phyloP scores from a whole-genome alignment of 2,797 vertebrate genomes.

The Diglossa cyanea region DNA sequence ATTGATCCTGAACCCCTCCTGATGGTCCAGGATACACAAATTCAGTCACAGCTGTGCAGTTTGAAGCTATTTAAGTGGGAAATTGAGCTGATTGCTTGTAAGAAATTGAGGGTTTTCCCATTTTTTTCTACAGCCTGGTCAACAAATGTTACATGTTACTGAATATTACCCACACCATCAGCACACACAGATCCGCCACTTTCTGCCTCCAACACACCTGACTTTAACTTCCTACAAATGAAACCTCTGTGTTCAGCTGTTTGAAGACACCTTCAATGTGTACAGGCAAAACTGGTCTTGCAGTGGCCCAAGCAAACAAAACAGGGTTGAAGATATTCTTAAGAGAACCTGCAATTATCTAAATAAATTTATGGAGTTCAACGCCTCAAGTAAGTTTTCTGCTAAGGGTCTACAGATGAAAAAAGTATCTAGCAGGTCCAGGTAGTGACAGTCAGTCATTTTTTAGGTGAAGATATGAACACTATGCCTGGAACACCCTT shows the following conservation, averaged over 20 bases:
- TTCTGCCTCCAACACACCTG: background rate
- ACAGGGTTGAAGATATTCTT: background rate
- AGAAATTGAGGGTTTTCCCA: background rate
- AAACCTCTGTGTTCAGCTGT: background rate
- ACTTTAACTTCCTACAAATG: background rate
- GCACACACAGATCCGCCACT: accelerated
- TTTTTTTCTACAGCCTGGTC: background rate
- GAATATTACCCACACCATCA: background rate
- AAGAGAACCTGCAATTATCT: background rate
- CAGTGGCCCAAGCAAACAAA: background rate
- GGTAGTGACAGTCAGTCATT: background rate
- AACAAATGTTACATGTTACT: background rate
- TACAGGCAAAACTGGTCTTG: background rate
- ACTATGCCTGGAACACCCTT: background rate
- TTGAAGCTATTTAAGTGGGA: background rate
- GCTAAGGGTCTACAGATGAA: background rate
- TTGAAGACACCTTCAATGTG: background rate
- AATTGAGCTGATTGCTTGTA: background rate
- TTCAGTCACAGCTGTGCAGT: background rate
- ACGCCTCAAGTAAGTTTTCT: background rate
- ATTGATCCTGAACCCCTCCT: background rate
- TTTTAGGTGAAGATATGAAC: background rate
- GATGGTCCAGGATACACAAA: background rate
- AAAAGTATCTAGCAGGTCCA: background rate
- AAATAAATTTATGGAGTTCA: background rate